These are phyloP conservation scores for Melinaea menophilus DNA, from an alignment of 2,888 invertebrate species.

Conservation along the genomic window DNA sequence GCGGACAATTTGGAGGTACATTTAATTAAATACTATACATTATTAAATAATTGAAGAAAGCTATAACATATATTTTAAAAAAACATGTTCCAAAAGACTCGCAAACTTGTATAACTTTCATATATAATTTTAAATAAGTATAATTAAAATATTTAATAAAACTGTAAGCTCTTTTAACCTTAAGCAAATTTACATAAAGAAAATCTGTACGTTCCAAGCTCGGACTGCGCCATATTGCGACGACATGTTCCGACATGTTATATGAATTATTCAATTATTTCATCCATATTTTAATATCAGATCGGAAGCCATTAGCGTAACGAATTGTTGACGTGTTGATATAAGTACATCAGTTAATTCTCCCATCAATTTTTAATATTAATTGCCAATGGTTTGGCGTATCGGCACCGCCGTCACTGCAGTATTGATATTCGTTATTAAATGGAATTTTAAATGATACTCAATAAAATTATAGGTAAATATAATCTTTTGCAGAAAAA, in stretches of 20 bases:
- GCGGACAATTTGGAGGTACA: no score
- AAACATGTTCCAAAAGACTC: no score
- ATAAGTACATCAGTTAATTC: constrained; percentile 17
- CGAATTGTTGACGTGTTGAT: constrained; percentile 29
- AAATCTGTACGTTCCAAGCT: constrained; percentile 10
- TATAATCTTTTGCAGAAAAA: no score
- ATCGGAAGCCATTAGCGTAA: constrained; percentile 27
- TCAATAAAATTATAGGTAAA: no score
- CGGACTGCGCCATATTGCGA: constrained; percentile 16
- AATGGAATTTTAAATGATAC: no score
- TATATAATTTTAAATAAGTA: no score
- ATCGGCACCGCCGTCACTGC: neutral
- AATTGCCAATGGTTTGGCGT: constrained; percentile 7
- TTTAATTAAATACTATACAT: no score
- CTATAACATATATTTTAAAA: no score
- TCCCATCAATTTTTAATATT: constrained; percentile 18
- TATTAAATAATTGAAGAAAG: no score
- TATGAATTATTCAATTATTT: constrained; percentile 35
- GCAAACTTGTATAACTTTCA: no score
- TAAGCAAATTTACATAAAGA: constrained; percentile 1
- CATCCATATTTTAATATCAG: constrained; percentile 26
- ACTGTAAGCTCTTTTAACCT: neutral
- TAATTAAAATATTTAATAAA: neutral
- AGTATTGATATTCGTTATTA: no score
- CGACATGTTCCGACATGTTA: constrained; percentile 22